phyloP scores from a whole-genome alignment of 1,140 invertebrate genomes.

The Dermatophagoides farinae region DNA sequence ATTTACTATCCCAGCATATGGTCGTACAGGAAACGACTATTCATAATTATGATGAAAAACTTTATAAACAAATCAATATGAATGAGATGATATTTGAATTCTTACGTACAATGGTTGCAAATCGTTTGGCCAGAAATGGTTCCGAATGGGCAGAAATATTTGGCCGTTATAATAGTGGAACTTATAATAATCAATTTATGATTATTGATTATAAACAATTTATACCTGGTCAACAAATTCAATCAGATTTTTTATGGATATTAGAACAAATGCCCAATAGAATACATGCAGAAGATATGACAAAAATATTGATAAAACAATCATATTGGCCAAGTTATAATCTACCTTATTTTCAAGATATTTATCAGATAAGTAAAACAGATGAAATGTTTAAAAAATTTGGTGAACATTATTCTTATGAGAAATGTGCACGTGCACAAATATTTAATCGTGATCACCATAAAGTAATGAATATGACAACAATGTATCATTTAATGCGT shows the following conservation, averaged over 20 bases:
- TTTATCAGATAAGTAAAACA: constrained; percentile 36
- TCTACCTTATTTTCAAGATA: constrained; percentile 45
- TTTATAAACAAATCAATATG: constrained; percentile 37
- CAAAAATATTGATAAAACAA: constrained; percentile 38
- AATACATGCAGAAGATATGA: constrained; percentile 37
- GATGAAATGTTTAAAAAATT: constrained; percentile 34
- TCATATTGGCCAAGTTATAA: constrained; percentile 60
- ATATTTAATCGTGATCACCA: constrained; percentile 26
- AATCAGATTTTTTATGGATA: constrained; percentile 42
- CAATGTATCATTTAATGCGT: constrained; percentile 25
- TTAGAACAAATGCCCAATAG: constrained; percentile 60
- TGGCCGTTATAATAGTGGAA: constrained; percentile 46
- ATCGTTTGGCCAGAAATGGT: constrained; percentile 49
- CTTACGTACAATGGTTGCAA: constrained; percentile 60
- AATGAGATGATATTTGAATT: constrained; percentile 45
- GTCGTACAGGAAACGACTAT: constrained; percentile 50
- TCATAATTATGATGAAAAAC: constrained; percentile 39
- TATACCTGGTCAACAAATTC: constrained; percentile 30
- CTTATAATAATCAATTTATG: constrained; percentile 73
- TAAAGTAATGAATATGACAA: constrained; percentile 21
- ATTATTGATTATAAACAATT: constrained; percentile 41
- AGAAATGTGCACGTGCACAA: constrained; percentile 25
- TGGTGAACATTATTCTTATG: constrained; percentile 39
- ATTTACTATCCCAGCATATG: constrained; percentile 42
- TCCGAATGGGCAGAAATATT: constrained; percentile 44